Conservation (phyloP, 2,888 invertebrate species). For the Sthenelais limicola region DNA sequence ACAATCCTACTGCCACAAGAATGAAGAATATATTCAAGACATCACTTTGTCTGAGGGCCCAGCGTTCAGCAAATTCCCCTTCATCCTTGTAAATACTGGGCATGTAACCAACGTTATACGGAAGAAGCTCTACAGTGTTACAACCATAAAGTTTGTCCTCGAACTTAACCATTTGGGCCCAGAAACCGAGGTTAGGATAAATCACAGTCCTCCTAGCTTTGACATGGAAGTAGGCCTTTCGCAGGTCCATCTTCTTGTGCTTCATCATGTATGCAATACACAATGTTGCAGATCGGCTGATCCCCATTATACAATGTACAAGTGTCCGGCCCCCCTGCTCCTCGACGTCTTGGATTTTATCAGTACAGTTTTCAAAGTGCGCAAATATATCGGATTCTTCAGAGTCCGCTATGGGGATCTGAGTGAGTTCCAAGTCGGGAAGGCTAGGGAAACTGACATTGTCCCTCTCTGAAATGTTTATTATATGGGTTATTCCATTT, state of each 20-base stretch:
- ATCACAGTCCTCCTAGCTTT: neutral
- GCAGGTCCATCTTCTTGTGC: neutral
- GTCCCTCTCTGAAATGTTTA: constrained; percentile 87
- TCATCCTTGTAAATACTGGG: constrained; percentile 2
- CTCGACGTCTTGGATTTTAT: neutral
- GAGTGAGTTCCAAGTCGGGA: neutral
- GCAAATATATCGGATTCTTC: neutral
- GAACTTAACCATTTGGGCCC: constrained; percentile 7
- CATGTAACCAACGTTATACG: neutral
- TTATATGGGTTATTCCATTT: constrained; percentile 82
- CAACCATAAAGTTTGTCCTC: constrained; percentile 1
- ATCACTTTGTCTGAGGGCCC: neutral
- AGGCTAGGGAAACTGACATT: constrained; percentile 59
- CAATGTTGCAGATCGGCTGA: constrained; percentile 20
- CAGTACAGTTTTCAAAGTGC: neutral
- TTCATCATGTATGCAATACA: constrained; percentile 30
- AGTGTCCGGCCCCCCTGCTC: neutral
- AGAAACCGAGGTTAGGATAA: constrained; percentile 24
- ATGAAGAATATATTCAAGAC: neutral
- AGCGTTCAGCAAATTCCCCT: neutral
- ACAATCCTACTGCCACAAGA: neutral
- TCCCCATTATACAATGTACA: constrained; percentile 26
- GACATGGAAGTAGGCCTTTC: neutral
- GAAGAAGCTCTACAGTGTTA: constrained; percentile 1
- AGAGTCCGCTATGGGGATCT: neutral